phyloP scores from a whole-genome alignment of 2,888 invertebrate genomes.

The Asteroscopus sphinx region DNA sequence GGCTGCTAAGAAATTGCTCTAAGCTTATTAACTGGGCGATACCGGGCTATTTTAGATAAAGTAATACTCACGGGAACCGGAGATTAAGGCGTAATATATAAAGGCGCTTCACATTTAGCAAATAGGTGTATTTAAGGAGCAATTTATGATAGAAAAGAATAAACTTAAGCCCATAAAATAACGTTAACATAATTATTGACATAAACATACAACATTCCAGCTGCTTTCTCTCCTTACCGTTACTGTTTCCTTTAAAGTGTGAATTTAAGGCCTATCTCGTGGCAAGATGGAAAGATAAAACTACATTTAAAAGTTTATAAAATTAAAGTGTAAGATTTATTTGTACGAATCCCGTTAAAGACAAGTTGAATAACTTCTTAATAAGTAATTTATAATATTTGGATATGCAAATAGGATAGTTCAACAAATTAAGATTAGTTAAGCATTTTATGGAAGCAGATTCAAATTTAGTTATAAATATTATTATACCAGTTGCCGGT shows the following conservation, averaged over 20 bases:
- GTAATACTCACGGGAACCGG: slow-evolving; percentile 21
- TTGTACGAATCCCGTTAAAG: slow-evolving; percentile 53
- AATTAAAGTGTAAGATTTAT: slow-evolving; percentile 59
- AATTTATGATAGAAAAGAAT: too few species aligned
- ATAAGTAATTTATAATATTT: slow-evolving; percentile 58
- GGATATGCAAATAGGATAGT: slow-evolving; percentile 49
- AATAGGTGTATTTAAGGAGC: slow-evolving; percentile 5
- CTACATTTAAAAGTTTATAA: slow-evolving; percentile 53
- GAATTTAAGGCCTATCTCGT: slow-evolving; percentile 51
- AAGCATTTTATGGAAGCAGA: slow-evolving; percentile 36
- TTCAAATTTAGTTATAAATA: slow-evolving; percentile 38
- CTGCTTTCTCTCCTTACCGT: slow-evolving; percentile 60
- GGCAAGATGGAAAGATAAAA: slow-evolving; percentile 55
- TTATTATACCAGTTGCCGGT: slow-evolving; percentile 25
- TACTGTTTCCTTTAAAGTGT: slow-evolving; percentile 59
- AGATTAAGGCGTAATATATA: slow-evolving; percentile 23
- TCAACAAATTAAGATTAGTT: slow-evolving; percentile 55
- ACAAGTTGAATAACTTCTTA: slow-evolving; percentile 51
- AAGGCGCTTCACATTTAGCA: slow-evolving; percentile 6
- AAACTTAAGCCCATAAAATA: slow-evolving; percentile 13
- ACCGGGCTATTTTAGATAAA: slow-evolving; percentile 34
- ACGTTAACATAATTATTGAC: not conserved
- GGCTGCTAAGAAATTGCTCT: slow-evolving; percentile 51
- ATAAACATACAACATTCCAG: slow-evolving; percentile 16
- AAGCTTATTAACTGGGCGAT: slow-evolving; percentile 46